Conservation (phyloP, 2,113 vertebrate genomes). For the Rhabdomys dilectus region DNA sequence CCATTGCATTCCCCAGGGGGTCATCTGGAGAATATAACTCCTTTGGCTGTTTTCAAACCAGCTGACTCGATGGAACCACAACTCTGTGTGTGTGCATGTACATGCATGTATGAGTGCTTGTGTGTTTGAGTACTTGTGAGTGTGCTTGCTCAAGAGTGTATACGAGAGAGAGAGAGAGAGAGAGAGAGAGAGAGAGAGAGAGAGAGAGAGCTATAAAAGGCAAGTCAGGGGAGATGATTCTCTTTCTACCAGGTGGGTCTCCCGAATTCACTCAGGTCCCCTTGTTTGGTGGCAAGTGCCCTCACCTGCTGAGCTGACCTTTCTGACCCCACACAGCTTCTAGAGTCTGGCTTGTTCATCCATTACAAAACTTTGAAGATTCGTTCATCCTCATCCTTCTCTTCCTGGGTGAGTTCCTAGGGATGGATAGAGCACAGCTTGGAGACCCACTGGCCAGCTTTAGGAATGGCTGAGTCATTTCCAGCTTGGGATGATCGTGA, state of each 20-base stretch:
- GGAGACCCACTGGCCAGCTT: neutral
- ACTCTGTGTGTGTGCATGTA: neutral
- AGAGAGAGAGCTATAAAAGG: neutral
- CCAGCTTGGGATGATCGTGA: neutral
- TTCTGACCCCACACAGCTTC: neutral
- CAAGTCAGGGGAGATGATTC: neutral
- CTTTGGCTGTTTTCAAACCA: neutral
- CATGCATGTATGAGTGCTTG: no score
- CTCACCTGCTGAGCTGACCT: neutral
- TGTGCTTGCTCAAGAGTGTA: no score
- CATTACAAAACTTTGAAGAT: neutral
- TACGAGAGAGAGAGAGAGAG: no score
- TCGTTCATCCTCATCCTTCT: neutral
- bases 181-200: no score
- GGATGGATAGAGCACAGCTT: neutral
- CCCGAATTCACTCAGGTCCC: neutral
- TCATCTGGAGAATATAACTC: conserved; percentile 47
- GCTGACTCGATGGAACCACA: neutral
- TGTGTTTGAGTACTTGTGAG: no score
- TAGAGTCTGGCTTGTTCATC: neutral
- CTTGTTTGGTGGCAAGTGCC: neutral
- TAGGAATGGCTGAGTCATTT: neutral
- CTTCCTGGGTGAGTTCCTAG: neutral
- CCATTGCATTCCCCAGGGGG: neutral
- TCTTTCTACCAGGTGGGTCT: neutral